Percentiles rank a stretch among this genome's conserved stretches.
Evolutionary conservation across 2,113 vertebrate genomes (phyloP).

Genomic region (Oxyruncus cristatus): DNA sequence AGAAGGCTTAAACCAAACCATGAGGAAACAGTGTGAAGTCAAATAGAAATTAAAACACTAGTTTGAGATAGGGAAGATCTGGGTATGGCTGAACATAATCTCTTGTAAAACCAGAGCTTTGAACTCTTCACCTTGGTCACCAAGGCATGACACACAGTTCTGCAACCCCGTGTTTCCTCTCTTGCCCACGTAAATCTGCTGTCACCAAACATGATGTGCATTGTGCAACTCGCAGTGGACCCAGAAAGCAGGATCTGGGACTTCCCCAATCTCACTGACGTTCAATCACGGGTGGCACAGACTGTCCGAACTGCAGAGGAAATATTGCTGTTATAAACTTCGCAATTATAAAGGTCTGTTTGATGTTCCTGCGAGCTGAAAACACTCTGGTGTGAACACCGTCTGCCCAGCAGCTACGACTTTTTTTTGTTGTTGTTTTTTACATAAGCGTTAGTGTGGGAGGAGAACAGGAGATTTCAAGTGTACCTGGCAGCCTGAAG

Average conservation of each 20-base stretch:
- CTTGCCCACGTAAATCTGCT: neutral
- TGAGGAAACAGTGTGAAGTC: neutral
- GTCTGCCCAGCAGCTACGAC: neutral
- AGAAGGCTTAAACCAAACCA: neutral
- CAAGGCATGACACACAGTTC: neutral
- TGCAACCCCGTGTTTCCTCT: neutral
- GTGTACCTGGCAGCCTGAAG: conserved; percentile 9
- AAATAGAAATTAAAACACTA: neutral
- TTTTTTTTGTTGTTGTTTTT: neutral
- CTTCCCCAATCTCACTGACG: neutral
- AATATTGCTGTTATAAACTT: neutral
- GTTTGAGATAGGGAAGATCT: neutral
- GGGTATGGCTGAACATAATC: neutral
- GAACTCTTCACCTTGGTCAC: neutral
- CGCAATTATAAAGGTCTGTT: neutral
- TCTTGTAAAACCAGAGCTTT: neutral
- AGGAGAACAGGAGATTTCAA: neutral
- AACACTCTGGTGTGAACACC: neutral
- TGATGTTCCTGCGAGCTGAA: neutral
- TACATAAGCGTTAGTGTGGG: conserved; percentile 31
- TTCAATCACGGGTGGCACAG: neutral
- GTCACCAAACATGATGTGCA: neutral
- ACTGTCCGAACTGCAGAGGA: neutral
- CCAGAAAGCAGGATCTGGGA: neutral
- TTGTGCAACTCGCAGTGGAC: neutral